Percentiles rank a stretch among this genome's conserved stretches.
phyloP scores from a whole-genome alignment of 2,113 vertebrate species.

The Siniperca chuatsi region DNA sequence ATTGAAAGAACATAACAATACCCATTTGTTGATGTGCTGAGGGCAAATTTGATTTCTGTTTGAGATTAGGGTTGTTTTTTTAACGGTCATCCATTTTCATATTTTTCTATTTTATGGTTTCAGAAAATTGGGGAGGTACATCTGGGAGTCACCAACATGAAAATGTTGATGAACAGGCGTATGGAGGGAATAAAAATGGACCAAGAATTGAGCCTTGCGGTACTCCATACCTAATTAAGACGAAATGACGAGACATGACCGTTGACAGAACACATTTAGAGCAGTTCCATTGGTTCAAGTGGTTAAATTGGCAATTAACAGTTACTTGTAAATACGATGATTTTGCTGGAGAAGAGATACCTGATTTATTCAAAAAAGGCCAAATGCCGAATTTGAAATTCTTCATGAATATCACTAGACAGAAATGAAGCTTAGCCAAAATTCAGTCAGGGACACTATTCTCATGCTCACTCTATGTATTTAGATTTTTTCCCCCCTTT shows the following conservation, averaged over 20 bases:
- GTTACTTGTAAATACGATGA: background rate
- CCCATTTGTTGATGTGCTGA: background rate
- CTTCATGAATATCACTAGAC: background rate
- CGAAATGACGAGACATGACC: too few relatives aligned
- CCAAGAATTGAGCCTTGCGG: constrained; percentile 16
- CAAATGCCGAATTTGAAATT: background rate
- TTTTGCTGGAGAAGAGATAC: background rate
- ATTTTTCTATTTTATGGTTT: background rate
- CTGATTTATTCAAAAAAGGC: constrained; percentile 6
- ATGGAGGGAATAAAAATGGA: background rate
- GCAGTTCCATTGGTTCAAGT: too few relatives aligned
- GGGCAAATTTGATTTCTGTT: background rate
- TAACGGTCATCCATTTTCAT: background rate
- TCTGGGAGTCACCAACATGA: background rate
- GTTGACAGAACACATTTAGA: too few relatives aligned
- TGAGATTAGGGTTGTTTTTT: background rate
- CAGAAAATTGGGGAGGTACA: background rate
- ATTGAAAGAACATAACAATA: background rate
- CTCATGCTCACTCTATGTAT: background rate
- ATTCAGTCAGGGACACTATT: background rate
- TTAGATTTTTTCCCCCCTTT: background rate
- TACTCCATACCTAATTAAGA: background rate
- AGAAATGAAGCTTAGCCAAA: background rate
- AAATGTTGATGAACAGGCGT: background rate
- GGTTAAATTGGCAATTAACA: background rate